Evolutionary conservation across 2,113 vertebrate species (phyloP).

Genomic region (Lophotis ruficrista): DNA sequence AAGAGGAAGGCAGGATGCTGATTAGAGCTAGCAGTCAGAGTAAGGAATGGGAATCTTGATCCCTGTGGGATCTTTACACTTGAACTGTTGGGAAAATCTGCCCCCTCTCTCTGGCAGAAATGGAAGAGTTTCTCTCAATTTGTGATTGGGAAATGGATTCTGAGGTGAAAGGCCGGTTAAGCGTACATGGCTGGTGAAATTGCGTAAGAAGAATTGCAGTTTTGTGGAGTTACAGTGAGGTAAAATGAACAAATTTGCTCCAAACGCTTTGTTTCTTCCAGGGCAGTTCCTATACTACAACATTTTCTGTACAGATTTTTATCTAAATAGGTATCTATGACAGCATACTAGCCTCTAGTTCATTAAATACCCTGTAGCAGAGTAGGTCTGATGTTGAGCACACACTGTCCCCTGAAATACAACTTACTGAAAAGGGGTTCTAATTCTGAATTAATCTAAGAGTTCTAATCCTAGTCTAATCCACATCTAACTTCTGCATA

Average conservation of each 20-base stretch:
- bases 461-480: background rate
- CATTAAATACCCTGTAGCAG: background rate
- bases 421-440: background rate
- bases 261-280: background rate
- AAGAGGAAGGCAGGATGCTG: background rate
- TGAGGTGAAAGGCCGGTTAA: background rate
- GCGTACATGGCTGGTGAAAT: rapidly evolving
- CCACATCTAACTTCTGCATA: background rate
- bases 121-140: background rate
- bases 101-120: background rate
- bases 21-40: too few species aligned
- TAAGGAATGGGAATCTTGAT: background rate
- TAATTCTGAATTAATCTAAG: background rate
- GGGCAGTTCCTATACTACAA: background rate
- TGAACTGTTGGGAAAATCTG: background rate
- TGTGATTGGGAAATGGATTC: background rate
- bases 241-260: background rate
- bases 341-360: background rate
- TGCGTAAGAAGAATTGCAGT: too few species aligned
- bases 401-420: background rate
- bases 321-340: background rate
- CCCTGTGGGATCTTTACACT: background rate
- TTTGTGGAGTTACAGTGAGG: background rate
- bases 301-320: background rate
- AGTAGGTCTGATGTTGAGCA: background rate